Percentiles rank a stretch among this genome's conserved stretches.
phyloP scores from a whole-genome alignment of 2,113 vertebrate species.

The Phylloscopus whistleri region DNA sequence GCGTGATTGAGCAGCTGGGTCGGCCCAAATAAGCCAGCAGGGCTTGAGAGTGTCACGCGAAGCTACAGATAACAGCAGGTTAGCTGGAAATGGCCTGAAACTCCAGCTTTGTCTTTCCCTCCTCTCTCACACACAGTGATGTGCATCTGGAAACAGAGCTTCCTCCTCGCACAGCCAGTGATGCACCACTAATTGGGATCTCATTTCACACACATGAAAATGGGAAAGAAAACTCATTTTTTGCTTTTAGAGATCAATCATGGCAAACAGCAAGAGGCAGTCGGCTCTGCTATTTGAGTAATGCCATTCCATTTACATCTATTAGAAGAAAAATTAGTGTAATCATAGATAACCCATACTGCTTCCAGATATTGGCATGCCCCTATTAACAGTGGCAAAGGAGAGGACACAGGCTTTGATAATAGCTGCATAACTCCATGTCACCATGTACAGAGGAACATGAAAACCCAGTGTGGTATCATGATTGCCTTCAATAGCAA shows the following conservation, averaged over 20 bases:
- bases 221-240: neutral
- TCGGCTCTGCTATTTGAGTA: neutral
- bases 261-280: neutral
- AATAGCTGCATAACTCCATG: neutral
- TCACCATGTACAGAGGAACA: neutral
- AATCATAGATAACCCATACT: neutral
- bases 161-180: accelerated
- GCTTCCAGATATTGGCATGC: neutral
- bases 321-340: neutral
- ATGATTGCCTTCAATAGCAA: neutral
- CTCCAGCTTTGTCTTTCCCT: neutral
- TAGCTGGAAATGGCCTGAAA: neutral
- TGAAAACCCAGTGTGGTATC: neutral
- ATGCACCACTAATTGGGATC: neutral
- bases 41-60: too few species aligned
- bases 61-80: too few species aligned
- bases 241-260: neutral
- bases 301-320: neutral
- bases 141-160: neutral
- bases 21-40: too few species aligned
- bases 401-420: neutral
- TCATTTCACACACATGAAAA: neutral
- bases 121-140: neutral
- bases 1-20: too few species aligned
- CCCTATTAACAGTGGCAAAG: neutral